Percentiles rank a stretch among this genome's conserved stretches.
Conservation (phyloP, 2,888 invertebrate species). For the Agrenia bidenticulata region DNA sequence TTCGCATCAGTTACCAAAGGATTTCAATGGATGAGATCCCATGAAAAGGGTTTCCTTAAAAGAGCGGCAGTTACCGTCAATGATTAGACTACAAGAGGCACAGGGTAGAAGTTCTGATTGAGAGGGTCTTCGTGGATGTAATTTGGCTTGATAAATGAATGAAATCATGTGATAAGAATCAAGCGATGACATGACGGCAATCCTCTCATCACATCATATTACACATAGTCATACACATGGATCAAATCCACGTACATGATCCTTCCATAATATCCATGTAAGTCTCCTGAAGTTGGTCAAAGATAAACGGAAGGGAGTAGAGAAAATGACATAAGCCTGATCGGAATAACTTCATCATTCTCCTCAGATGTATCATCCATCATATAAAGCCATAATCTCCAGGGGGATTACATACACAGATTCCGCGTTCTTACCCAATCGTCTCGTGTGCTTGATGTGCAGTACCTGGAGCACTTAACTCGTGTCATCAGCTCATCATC, state of each 20-base stretch:
- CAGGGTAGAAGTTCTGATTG: too few relatives aligned
- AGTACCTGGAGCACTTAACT: too few relatives aligned
- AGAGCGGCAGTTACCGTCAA: not conserved
- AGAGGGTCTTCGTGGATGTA: not conserved
- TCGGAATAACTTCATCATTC: constrained; percentile 20
- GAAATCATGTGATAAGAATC: constrained; percentile 19
- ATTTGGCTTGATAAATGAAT: constrained; percentile 18
- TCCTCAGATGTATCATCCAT: too few relatives aligned
- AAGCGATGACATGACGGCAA: constrained; percentile 25
- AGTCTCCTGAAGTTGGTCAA: constrained; percentile 4
- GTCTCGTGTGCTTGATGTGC: too few relatives aligned
- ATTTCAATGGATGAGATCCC: too few relatives aligned
- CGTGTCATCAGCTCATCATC: too few relatives aligned
- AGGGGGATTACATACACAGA: too few relatives aligned
- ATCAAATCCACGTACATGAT: not conserved
- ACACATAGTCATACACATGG: not conserved
- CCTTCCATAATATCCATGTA: not conserved
- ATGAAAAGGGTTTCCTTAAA: constrained; percentile 1
- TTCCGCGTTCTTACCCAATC: too few relatives aligned
- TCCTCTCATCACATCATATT: constrained; percentile 20
- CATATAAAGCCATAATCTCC: too few relatives aligned
- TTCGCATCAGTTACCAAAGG: not conserved
- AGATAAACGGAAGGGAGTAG: not conserved
- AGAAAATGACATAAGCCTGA: constrained; percentile 14
- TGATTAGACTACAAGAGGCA: too few relatives aligned